Conservation (phyloP, 2,113 vertebrate genomes). For the Fregetta grallaria region DNA sequence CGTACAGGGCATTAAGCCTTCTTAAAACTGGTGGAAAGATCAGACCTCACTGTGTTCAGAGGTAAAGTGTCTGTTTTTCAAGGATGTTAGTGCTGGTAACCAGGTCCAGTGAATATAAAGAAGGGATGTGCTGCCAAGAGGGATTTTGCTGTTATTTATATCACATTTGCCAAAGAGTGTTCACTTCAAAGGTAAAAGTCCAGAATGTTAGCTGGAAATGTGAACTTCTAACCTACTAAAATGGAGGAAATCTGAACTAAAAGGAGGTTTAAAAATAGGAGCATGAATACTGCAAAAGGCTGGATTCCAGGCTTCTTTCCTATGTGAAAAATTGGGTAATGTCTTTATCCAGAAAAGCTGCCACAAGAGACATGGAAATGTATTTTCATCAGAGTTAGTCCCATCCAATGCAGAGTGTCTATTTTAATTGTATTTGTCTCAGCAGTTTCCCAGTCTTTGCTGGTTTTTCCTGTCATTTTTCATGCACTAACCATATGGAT, state of each 20-base stretch:
- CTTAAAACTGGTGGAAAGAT: background rate
- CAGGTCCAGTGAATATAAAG: background rate
- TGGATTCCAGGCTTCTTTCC: background rate
- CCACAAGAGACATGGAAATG: background rate
- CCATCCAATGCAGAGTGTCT: background rate
- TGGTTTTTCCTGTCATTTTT: background rate
- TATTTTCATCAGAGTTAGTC: background rate
- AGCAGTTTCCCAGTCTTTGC: background rate
- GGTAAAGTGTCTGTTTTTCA: background rate
- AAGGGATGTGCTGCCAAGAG: background rate
- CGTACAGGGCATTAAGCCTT: background rate
- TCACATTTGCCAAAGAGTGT: background rate
- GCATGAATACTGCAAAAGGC: background rate
- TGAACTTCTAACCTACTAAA: background rate
- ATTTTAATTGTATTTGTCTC: background rate
- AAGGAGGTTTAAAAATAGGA: background rate
- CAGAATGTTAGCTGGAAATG: background rate
- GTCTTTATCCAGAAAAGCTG: background rate
- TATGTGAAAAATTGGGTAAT: accelerated
- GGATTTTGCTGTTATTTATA: background rate
- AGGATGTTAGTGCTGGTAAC: background rate
- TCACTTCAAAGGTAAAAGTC: background rate
- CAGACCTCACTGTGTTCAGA: background rate
- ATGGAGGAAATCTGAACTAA: background rate
- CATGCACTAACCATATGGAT: background rate